Conservation (phyloP, 2,888 invertebrate species). For the Pilophorus perplexus region DNA sequence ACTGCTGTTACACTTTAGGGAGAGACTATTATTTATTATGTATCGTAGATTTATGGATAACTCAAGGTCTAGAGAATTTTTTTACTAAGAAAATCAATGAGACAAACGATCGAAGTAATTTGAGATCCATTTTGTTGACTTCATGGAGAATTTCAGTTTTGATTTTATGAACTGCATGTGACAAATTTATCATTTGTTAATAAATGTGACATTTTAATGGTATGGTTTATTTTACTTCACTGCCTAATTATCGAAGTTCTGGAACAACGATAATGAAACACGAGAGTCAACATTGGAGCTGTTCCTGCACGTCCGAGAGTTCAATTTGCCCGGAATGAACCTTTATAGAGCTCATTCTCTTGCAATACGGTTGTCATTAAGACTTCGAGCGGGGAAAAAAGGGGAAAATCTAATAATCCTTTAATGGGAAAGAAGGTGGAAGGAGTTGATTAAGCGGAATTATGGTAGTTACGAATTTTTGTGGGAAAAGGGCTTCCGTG, state of each 20-base stretch:
- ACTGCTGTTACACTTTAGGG: too few species aligned
- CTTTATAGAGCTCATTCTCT: not conserved
- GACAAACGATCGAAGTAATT: too few species aligned
- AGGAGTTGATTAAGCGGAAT: not conserved
- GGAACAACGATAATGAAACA: not conserved
- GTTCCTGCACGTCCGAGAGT: too few species aligned
- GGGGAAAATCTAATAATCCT: not conserved
- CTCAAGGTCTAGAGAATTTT: too few species aligned
- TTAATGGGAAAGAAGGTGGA: not conserved
- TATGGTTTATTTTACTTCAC: not conserved
- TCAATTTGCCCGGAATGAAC: not conserved
- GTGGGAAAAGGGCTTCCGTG: not conserved
- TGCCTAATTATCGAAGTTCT: not conserved
- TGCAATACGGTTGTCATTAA: not conserved
- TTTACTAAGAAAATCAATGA: too few species aligned
- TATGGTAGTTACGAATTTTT: not conserved
- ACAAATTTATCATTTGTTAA: conserved; percentile 3
- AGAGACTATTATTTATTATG: too few species aligned
- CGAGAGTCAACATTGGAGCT: too few species aligned
- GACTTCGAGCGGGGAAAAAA: not conserved
- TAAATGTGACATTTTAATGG: conserved; percentile 1
- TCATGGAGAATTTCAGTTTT: too few species aligned
- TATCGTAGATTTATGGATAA: not conserved
- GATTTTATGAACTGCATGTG: not conserved
- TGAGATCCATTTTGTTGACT: too few species aligned